Conservation (phyloP, 2,888 invertebrate genomes). For the Drosophila suboccidentalis region DNA sequence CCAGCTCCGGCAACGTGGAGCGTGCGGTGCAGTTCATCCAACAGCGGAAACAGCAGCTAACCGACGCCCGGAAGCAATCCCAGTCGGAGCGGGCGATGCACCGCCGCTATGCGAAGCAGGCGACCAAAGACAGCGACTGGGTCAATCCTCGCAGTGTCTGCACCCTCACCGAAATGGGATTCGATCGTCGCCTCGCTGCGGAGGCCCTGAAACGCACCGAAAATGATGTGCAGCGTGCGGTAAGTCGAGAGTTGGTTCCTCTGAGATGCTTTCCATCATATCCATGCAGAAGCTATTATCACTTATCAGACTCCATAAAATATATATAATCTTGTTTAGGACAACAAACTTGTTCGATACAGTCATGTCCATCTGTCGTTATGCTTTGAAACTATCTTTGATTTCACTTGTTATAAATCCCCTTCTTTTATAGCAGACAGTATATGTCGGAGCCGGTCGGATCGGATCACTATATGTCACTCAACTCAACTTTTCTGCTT, state of each 20-base stretch:
- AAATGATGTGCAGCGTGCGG: constrained; percentile 90
- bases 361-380: neutral
- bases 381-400: neutral
- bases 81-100: constrained; percentile 85
- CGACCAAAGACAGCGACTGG: constrained; percentile 71
- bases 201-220: constrained; percentile 89
- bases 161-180: constrained; percentile 90
- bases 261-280: neutral
- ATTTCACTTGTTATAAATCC: neutral
- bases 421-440: neutral
- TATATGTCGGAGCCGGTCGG: neutral
- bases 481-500: too few species aligned
- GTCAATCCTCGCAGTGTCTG: constrained; percentile 84
- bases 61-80: constrained; percentile 86
- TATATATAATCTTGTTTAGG: too few species aligned
- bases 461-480: neutral
- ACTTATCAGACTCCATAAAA: neutral
- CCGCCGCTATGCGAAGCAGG: constrained; percentile 28
- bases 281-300: neutral
- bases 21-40: constrained; percentile 89
- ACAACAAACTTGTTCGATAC: too few species aligned
- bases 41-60: constrained; percentile 86
- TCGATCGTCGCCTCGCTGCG: constrained; percentile 87
- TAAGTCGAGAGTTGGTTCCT: constrained; percentile 82
- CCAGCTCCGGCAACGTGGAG: constrained; percentile 87